A percentile compares a stretch with the other conserved stretches of the same genome.
phyloP scores from a whole-genome alignment of 2,113 vertebrate genomes.

The Symphodus melops region DNA sequence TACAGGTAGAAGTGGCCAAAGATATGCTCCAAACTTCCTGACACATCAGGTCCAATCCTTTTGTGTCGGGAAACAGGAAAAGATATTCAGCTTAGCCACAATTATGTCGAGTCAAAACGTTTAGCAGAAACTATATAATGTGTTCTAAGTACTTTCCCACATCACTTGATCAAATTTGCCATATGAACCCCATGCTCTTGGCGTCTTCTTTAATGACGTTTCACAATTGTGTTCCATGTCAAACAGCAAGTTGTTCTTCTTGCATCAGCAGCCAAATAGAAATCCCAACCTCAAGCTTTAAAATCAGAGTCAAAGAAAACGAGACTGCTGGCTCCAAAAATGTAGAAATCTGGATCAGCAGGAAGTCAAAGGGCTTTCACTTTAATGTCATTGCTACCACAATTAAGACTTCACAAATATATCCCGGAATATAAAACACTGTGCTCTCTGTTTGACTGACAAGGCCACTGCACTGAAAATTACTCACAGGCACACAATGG shows the following conservation, averaged over 20 bases:
- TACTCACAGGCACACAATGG: conserved; percentile 64
- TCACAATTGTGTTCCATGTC: conserved; percentile 67
- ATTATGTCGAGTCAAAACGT: conserved; percentile 54
- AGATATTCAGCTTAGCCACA: conserved; percentile 42
- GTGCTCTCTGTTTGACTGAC: conserved; percentile 62
- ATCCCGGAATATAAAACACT: conserved; percentile 68
- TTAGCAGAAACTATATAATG: conserved; percentile 59
- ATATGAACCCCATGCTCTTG: conserved; percentile 69
- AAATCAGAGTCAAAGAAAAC: conserved; percentile 62
- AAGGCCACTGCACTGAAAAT: conserved; percentile 61
- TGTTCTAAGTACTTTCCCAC: conserved; percentile 53
- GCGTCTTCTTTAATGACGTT: conserved; percentile 60
- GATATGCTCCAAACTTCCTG: conserved; percentile 13
- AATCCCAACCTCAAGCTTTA: conserved; percentile 50
- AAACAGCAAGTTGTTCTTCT: conserved; percentile 57
- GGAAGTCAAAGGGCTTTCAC: conserved; percentile 53
- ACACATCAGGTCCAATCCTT: conserved; percentile 41
- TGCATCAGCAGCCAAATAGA: conserved; percentile 55
- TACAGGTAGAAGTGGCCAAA: conserved; percentile 18
- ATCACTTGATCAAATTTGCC: conserved; percentile 56
- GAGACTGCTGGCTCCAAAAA: conserved; percentile 44
- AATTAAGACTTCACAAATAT: conserved; percentile 61
- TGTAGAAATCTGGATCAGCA: conserved; percentile 54
- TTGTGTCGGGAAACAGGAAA: conserved; percentile 37
- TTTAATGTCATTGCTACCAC: conserved; percentile 47